Conservation (phyloP, 2,113 vertebrate species). For the Paramormyrops kingsleyae region DNA sequence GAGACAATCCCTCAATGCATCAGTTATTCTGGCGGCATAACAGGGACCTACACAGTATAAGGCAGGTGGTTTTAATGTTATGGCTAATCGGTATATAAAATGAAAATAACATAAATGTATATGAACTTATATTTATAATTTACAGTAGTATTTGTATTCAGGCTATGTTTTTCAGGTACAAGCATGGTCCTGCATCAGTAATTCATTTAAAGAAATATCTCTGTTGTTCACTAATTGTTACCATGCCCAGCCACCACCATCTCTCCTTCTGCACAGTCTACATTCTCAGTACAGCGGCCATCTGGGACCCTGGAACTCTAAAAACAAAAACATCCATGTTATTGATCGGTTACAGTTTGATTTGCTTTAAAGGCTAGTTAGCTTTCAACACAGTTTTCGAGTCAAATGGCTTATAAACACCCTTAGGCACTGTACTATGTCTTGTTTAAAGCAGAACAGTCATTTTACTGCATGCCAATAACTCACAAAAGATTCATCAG, state of each 20-base stretch:
- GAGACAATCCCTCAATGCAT: background rate
- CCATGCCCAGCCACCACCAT: constrained; percentile 58
- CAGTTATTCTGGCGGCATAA: background rate
- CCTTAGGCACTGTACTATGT: background rate
- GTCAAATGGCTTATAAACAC: background rate
- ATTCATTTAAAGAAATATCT: background rate
- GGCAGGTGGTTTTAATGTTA: background rate
- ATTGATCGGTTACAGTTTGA: background rate
- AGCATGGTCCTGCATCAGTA: background rate
- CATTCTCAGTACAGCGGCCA: constrained; percentile 57
- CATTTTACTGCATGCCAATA: constrained; percentile 12
- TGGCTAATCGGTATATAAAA: background rate
- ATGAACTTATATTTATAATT: background rate
- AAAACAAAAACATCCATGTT: constrained; percentile 29
- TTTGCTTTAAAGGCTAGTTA: background rate
- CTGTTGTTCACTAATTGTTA: constrained; percentile 9
- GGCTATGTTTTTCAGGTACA: background rate
- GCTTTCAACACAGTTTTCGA: background rate
- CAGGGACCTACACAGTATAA: background rate
- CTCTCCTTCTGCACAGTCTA: constrained; percentile 68
- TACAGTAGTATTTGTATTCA: background rate
- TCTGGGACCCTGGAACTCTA: constrained; percentile 63
- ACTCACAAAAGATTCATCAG: background rate
- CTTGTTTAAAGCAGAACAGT: background rate
- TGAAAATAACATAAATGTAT: background rate